Conservation (phyloP, 1,140 invertebrate genomes). For the Ladona fulva region DNA sequence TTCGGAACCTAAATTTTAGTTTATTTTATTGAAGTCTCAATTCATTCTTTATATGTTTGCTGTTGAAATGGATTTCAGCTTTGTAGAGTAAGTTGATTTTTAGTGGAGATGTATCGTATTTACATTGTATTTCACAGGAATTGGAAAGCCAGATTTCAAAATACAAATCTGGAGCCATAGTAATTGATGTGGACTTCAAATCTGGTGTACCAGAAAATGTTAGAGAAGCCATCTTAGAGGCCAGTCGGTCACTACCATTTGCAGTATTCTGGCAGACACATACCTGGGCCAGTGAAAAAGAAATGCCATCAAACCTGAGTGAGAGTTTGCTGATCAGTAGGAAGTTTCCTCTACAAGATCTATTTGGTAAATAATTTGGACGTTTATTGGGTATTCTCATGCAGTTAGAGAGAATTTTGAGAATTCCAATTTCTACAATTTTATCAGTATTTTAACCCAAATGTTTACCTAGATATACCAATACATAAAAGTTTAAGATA, state of each 20-base stretch:
- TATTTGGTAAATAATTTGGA: background rate
- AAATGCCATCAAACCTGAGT: background rate
- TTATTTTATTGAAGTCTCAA: too few species aligned
- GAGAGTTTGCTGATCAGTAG: background rate
- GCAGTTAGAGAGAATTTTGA: too few species aligned
- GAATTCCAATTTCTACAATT: too few species aligned
- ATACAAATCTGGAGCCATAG: background rate
- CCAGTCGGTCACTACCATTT: background rate
- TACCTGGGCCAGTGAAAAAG: background rate
- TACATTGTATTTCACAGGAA: background rate
- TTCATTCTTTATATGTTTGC: too few species aligned
- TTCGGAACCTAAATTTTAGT: too few species aligned
- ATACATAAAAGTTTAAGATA: too few species aligned
- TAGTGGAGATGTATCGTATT: background rate
- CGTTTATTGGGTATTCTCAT: too few species aligned
- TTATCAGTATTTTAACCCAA: too few species aligned
- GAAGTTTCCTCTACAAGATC: background rate
- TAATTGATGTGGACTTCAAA: background rate
- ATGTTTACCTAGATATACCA: too few species aligned
- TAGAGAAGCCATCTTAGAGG: background rate
- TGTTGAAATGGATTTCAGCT: too few species aligned
- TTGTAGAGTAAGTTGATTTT: too few species aligned
- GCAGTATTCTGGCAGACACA: background rate
- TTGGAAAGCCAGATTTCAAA: background rate
- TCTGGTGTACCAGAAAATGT: background rate